Evolutionary conservation across 2,888 invertebrate species (phyloP).

Genomic region (Galeruca laticollis): DNA sequence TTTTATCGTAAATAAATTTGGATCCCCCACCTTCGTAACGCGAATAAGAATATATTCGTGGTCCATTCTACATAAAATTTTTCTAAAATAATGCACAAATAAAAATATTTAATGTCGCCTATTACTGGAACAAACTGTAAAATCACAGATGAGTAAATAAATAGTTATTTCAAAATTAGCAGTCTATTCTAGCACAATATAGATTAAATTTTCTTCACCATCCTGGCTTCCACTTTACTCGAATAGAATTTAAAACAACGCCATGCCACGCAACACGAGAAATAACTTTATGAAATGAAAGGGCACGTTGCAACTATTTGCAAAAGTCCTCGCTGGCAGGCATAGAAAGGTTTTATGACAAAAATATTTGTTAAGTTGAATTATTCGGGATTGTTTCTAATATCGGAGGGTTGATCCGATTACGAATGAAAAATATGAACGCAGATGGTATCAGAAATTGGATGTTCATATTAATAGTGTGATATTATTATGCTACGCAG

Average conservation of each 20-base stretch:
- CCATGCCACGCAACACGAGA: not conserved
- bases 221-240: not conserved
- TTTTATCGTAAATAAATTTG: too few species aligned
- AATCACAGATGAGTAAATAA: too few species aligned
- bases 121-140: too few species aligned
- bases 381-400: slow-evolving; percentile 3
- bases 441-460: not conserved
- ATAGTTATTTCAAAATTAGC: too few species aligned
- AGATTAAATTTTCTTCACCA: not conserved
- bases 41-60: too few species aligned
- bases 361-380: slow-evolving; percentile 15
- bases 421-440: not conserved
- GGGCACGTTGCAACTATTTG: not conserved
- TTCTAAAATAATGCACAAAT: too few species aligned
- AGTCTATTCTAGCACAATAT: too few species aligned
- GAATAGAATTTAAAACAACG: not conserved
- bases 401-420: not conserved
- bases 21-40: too few species aligned
- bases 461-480: not conserved
- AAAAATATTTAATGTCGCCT: too few species aligned
- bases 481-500: not conserved
- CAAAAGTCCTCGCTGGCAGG: not conserved
- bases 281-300: slow-evolving; percentile 4
- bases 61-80: too few species aligned
- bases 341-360: slow-evolving; percentile 5